These are phyloP conservation scores for Pygocentrus nattereri DNA, from an alignment of 2,797 vertebrate species.

Conservation along the genomic window DNA sequence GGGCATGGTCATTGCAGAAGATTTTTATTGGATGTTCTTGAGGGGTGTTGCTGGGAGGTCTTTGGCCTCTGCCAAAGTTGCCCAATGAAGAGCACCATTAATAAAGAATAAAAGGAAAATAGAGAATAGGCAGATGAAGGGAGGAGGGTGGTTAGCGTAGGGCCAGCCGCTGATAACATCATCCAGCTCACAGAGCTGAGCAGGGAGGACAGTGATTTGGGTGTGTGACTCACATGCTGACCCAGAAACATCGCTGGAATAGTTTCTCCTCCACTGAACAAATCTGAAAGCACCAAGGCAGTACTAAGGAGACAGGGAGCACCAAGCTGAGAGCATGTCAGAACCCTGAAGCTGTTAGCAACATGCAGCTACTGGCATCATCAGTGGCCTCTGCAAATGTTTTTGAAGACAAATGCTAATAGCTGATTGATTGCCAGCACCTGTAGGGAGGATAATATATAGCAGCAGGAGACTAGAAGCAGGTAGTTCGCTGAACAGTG, in stretches of 20 bases:
- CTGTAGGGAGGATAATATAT: not conserved
- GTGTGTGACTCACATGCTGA: conserved; percentile 63
- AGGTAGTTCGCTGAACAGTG: not conserved
- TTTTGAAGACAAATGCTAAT: conserved; percentile 11
- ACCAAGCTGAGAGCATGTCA: conserved; percentile 20
- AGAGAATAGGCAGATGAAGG: not conserved
- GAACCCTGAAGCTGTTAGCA: conserved; percentile 37
- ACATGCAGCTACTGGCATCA: not conserved
- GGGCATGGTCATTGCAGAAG: not conserved
- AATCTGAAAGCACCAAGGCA: conserved; percentile 8
- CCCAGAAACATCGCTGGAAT: conserved; percentile 54
- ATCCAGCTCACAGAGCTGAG: conserved; percentile 61
- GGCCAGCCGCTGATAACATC: conserved; percentile 56
- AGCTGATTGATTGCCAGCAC: not conserved
- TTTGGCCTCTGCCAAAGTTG: not conserved
- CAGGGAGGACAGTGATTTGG: conserved; percentile 60
- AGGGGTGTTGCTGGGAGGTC: conserved; percentile 4
- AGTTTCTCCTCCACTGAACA: conserved; percentile 37
- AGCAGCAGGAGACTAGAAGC: not conserved
- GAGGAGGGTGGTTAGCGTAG: not conserved
- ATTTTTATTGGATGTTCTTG: not conserved
- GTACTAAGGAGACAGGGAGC: conserved; percentile 8
- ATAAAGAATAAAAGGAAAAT: not conserved
- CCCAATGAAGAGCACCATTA: not conserved
- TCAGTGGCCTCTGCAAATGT: not conserved